Conservation (phyloP, 2,797 vertebrate species). For the Gallirallus australis region DNA sequence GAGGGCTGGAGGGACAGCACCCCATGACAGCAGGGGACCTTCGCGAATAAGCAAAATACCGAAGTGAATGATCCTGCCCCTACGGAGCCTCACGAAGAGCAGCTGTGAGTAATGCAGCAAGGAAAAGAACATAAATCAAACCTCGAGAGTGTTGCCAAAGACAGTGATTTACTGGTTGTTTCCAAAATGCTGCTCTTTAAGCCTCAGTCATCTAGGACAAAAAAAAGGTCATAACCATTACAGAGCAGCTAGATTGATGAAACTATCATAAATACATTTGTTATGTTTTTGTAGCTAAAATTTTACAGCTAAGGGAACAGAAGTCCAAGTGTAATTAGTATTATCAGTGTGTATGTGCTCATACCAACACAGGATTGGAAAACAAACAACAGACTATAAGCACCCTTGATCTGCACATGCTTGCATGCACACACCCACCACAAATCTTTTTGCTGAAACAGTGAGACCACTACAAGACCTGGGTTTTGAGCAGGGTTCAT, state of each 20-base stretch:
- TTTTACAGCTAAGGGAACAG: background rate
- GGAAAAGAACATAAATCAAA: background rate
- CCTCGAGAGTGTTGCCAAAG: background rate
- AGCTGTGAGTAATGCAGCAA: background rate
- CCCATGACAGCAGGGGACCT: background rate
- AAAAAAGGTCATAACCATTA: background rate
- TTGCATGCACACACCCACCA: background rate
- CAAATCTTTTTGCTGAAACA: background rate
- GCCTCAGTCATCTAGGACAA: background rate
- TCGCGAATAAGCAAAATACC: background rate
- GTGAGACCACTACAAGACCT: background rate
- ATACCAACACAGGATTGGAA: background rate
- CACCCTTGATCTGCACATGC: rapidly evolving
- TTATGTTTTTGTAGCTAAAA: background rate
- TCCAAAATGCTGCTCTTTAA: background rate
- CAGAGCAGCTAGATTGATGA: background rate
- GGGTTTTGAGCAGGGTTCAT: background rate
- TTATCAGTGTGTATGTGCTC: background rate
- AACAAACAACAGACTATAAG: background rate
- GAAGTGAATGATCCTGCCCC: background rate
- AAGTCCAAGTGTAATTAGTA: background rate
- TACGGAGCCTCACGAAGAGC: background rate
- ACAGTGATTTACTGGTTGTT: background rate
- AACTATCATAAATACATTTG: background rate
- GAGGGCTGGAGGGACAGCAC: background rate